Base-by-base conservation (phyloP, 2,888 invertebrate genomes). In the Barypeithes pellucidus region DNA sequence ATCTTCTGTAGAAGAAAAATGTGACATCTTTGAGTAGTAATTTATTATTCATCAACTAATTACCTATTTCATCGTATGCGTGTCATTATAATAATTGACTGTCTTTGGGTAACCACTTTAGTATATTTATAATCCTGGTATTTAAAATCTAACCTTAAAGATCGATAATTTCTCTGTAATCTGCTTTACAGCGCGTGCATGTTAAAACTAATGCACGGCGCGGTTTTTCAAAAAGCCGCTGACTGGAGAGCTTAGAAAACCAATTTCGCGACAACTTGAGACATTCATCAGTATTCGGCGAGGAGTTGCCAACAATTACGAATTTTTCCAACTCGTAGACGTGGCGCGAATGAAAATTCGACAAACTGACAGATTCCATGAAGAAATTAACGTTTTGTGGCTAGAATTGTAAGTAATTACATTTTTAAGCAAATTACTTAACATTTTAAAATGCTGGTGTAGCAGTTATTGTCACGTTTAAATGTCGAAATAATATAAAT, bases 271-370 rank as follows among this genome's bases (percentile, higher is more conserved):
- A 66, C 54, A 70, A 67, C 74, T 70, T 57, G 57, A 70, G 66
- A 74, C 74, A 67, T 74, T 74, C 60, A 74, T 74, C 74, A 66
- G 74, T 74, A 74, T 74, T 69, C 74, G 69, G 11, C 43, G 52
- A 54, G 33, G 62, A 62, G 45, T 54, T 36, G 74, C 67, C 69
- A 74, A 74, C 74, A 74, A 74, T 74, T 74, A 74, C 69, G 67
- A 70, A 70, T 71, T 74, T 74, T 74, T 74, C 67, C 74, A 67
- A 74, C 43, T 52, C 22, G 20, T 52, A 45, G 36, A 71, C 74
- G 74, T 71, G 70, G 41, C 22, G 12, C 41, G 74, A 74, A 70
- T 73, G 54, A 59, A 33, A 66, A 72, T 39, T 12, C 24, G 18
- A 16, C 39, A 8, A 18, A 36, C 69, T 69, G 69, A 65, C 69